A percentile compares a stretch with the other conserved stretches of the same genome.
Conservation (phyloP, 2,888 invertebrate species). For the Erebia epiphron region DNA sequence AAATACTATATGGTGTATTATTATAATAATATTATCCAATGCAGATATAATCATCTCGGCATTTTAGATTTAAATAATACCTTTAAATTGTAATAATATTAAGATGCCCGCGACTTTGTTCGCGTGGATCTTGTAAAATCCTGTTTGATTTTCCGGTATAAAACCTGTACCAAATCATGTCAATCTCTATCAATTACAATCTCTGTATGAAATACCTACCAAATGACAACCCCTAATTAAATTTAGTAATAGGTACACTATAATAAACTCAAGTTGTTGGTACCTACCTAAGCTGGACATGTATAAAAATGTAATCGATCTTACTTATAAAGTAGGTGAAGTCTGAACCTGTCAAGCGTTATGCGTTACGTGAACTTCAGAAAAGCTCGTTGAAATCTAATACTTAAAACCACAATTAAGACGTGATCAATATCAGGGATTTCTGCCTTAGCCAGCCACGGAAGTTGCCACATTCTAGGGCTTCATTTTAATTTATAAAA, state of each 20-base stretch:
- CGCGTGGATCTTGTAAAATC: too few species aligned
- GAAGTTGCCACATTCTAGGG: slow-evolving; percentile 11
- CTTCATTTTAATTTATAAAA: slow-evolving; percentile 23
- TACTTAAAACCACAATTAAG: slow-evolving; percentile 38
- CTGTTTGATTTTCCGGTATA: too few species aligned
- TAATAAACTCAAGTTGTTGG: too few species aligned
- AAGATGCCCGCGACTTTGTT: too few species aligned
- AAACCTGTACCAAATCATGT: too few species aligned
- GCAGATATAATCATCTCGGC: slow-evolving; percentile 17
- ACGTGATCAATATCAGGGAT: slow-evolving; percentile 30
- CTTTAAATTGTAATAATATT: too few species aligned
- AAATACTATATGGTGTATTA: slow-evolving; percentile 23
- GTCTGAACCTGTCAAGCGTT: background rate
- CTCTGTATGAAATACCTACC: too few species aligned
- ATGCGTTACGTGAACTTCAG: slow-evolving; percentile 35
- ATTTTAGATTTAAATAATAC: background rate
- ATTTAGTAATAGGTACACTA: too few species aligned
- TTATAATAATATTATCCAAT: slow-evolving; percentile 26
- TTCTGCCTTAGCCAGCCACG: slow-evolving; percentile 27
- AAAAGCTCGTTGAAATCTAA: slow-evolving; percentile 47
- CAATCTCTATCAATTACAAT: too few species aligned
- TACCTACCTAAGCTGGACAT: too few species aligned
- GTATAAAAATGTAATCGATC: too few species aligned
- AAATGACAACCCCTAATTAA: too few species aligned
- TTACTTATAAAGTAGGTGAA: background rate